Evolutionary conservation across 1,140 invertebrate genomes (phyloP).

Genomic region (Drosophila kikkawai): DNA sequence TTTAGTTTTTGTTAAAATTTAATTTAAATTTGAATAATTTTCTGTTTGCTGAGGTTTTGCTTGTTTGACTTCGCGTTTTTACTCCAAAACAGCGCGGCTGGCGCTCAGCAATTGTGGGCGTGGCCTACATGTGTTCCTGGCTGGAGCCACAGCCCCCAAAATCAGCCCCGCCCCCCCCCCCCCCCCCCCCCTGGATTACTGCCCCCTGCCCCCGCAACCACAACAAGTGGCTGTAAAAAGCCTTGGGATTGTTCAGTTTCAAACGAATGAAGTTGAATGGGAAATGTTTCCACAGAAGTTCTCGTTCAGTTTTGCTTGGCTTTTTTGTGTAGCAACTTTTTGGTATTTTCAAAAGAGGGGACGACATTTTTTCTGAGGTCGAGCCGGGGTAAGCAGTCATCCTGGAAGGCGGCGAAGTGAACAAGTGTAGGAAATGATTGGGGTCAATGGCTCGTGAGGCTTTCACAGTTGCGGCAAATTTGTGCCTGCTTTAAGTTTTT

Average conservation of each 20-base stretch:
- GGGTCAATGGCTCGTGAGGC: slow-evolving; percentile 60
- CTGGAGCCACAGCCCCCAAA: slow-evolving; percentile 3
- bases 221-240: slow-evolving; percentile 71
- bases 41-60: slow-evolving; percentile 26
- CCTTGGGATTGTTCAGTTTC: slow-evolving; percentile 58
- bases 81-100: neutral
- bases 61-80: slow-evolving; percentile 40
- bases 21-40: slow-evolving; percentile 58
- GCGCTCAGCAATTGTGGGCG: slow-evolving; percentile 16
- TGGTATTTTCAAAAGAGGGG: slow-evolving; percentile 34
- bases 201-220: neutral
- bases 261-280: slow-evolving; percentile 61
- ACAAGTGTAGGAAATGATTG: slow-evolving; percentile 59
- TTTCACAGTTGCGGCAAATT: slow-evolving; percentile 34
- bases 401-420: slow-evolving; percentile 40
- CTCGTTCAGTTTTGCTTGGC: slow-evolving; percentile 33
- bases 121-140: slow-evolving; percentile 51
- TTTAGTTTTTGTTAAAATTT: slow-evolving; percentile 31
- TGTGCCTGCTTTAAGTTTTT: slow-evolving; percentile 6
- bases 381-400: slow-evolving; percentile 5
- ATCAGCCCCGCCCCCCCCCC: slow-evolving; percentile 1
- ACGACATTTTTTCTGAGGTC: slow-evolving; percentile 25
- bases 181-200: neutral
- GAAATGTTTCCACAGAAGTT: slow-evolving; percentile 53
- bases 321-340: slow-evolving; percentile 42